These are phyloP conservation scores for Shinisaurus crocodilurus DNA, from an alignment of 2,113 vertebrate species.

Conservation along the genomic window DNA sequence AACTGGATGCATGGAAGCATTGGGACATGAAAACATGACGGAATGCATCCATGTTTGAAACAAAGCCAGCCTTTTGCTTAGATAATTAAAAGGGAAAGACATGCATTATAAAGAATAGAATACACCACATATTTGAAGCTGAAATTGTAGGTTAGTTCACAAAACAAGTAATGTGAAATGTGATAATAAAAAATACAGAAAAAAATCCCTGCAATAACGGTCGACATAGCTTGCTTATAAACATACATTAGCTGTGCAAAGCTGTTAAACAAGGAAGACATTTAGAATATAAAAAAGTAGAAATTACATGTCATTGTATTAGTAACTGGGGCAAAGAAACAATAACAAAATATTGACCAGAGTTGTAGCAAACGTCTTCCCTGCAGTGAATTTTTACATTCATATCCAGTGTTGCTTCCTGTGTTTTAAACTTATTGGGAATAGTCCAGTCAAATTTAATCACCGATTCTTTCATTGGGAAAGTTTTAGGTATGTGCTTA, in stretches of 20 bases:
- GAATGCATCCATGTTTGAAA: conserved; percentile 77
- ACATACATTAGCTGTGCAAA: conserved; percentile 46
- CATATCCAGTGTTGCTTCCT: background rate
- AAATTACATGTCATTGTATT: conserved; percentile 41
- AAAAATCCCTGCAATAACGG: conserved; percentile 55
- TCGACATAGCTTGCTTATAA: conserved; percentile 52
- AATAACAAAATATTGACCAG: conserved; percentile 62
- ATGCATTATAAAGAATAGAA: conserved; percentile 68
- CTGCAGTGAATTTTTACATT: conserved; percentile 43
- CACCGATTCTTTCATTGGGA: background rate
- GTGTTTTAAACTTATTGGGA: background rate
- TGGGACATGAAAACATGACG: conserved; percentile 79
- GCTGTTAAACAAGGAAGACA: conserved; percentile 47
- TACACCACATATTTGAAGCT: conserved; percentile 62
- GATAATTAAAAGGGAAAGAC: conserved; percentile 61
- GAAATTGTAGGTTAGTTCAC: conserved; percentile 43
- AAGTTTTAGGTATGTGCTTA: background rate
- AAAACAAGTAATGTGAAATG: conserved; percentile 50
- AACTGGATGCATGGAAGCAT: conserved; percentile 80
- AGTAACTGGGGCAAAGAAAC: conserved; percentile 7
- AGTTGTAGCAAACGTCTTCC: conserved; percentile 68
- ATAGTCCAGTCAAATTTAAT: background rate
- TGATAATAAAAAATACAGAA: conserved; percentile 49
- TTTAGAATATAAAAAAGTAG: conserved; percentile 52
- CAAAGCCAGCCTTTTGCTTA: conserved; percentile 73